Evolutionary conservation across 2,113 vertebrate species (phyloP).

Genomic region (Corapipo altera): DNA sequence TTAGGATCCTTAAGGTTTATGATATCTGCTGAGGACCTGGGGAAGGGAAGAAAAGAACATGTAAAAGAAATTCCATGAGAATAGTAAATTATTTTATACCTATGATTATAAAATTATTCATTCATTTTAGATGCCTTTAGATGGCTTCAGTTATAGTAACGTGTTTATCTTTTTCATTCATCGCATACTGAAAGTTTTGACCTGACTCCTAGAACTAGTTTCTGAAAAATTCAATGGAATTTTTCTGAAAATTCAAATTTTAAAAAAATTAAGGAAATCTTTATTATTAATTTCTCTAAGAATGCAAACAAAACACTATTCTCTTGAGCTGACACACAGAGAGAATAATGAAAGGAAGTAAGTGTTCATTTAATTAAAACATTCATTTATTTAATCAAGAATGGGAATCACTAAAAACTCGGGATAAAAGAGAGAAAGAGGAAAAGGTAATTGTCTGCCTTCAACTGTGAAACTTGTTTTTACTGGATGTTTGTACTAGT

Average conservation of each 20-base stretch:
- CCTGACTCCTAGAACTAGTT: neutral
- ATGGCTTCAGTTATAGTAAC: neutral
- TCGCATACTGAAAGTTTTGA: neutral
- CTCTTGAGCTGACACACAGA: neutral
- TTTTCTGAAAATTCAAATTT: neutral
- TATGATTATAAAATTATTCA: neutral
- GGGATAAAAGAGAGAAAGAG: neutral
- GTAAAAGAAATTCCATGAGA: neutral
- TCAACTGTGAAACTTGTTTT: neutral
- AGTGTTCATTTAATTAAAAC: neutral
- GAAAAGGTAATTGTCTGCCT: neutral
- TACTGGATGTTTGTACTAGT: neutral
- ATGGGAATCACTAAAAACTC: neutral
- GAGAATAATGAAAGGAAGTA: neutral
- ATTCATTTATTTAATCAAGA: neutral
- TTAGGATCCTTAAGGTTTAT: neutral
- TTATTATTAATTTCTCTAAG: neutral
- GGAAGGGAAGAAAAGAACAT: neutral
- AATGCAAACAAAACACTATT: neutral
- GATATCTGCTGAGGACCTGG: neutral
- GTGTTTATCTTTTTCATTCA: neutral
- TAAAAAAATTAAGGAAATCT: neutral
- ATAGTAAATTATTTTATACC: neutral
- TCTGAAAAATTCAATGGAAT: neutral
- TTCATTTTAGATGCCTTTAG: neutral